phyloP scores from a whole-genome alignment of 1,140 invertebrate genomes.

The Helicorthomorpha holstii region DNA sequence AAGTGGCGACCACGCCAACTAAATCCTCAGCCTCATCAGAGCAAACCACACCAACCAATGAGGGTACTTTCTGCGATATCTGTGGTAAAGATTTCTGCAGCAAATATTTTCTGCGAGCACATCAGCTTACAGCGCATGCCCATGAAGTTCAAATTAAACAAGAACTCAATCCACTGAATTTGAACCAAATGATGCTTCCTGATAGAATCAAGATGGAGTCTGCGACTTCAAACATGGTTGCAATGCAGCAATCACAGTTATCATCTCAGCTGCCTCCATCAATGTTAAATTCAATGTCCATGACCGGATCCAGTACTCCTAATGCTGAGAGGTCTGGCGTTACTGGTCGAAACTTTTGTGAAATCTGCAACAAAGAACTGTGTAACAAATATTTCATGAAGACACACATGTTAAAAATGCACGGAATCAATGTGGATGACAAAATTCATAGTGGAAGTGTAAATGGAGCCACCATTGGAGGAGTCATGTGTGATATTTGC shows the following conservation, averaged over 20 bases:
- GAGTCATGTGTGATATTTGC: slow-evolving; percentile 89
- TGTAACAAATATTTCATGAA: slow-evolving; percentile 99
- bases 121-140: slow-evolving; percentile 37
- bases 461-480: slow-evolving; percentile 71
- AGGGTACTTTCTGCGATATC: slow-evolving; percentile 32
- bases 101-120: slow-evolving; percentile 38
- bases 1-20: background rate
- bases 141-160: slow-evolving; percentile 5
- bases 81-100: slow-evolving; percentile 43
- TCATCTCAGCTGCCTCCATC: slow-evolving; percentile 3
- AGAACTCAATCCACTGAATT: slow-evolving; percentile 21
- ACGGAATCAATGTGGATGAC: slow-evolving; percentile 84
- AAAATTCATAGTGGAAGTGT: background rate
- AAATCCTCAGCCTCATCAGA: background rate
- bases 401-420: slow-evolving; percentile 98
- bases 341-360: slow-evolving; percentile 66
- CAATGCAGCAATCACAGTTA: background rate
- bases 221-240: background rate
- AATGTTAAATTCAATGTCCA: slow-evolving; percentile 3
- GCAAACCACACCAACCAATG: slow-evolving; percentile 13
- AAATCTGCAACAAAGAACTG: slow-evolving; percentile 97
- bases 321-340: slow-evolving; percentile 25
- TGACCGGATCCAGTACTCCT: background rate
- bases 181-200: slow-evolving; percentile 8
- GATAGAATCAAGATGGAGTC: background rate